Percentiles rank a stretch among this genome's conserved stretches.
Conservation (phyloP, 2,113 vertebrate genomes). For the Caloenas nicobarica region DNA sequence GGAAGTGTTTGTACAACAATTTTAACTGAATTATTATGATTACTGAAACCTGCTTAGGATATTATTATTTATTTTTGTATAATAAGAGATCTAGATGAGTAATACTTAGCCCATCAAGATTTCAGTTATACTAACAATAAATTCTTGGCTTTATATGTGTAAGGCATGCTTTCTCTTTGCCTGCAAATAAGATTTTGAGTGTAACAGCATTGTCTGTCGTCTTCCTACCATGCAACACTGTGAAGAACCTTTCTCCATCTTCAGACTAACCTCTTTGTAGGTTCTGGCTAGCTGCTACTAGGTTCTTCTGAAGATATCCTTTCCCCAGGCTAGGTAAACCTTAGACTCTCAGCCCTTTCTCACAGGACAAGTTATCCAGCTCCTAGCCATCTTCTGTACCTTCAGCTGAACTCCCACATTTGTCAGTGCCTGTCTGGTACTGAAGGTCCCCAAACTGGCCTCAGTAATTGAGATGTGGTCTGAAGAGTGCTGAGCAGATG, state of each 20-base stretch:
- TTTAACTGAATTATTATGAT: not conserved
- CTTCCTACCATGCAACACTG: not conserved
- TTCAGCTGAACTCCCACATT: not conserved
- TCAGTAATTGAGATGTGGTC: not conserved
- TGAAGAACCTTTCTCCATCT: not conserved
- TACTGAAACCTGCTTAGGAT: not conserved
- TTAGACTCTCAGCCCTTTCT: not conserved
- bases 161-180: not conserved
- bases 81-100: not conserved
- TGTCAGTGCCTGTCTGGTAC: not conserved
- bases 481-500: not conserved
- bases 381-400: rapidly evolving
- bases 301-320: not conserved
- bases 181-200: not conserved
- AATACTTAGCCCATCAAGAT: not conserved
- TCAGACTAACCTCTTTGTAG: not conserved
- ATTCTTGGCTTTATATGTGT: not conserved
- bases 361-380: not conserved
- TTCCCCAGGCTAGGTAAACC: not conserved
- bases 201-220: not conserved
- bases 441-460: not conserved
- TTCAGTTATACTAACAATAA: not conserved
- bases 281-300: not conserved
- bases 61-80: not conserved
- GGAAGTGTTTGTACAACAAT: not conserved